These are phyloP conservation scores for Calameuta filiformis DNA, from an alignment of 2,888 invertebrate species.

Conservation along the genomic window DNA sequence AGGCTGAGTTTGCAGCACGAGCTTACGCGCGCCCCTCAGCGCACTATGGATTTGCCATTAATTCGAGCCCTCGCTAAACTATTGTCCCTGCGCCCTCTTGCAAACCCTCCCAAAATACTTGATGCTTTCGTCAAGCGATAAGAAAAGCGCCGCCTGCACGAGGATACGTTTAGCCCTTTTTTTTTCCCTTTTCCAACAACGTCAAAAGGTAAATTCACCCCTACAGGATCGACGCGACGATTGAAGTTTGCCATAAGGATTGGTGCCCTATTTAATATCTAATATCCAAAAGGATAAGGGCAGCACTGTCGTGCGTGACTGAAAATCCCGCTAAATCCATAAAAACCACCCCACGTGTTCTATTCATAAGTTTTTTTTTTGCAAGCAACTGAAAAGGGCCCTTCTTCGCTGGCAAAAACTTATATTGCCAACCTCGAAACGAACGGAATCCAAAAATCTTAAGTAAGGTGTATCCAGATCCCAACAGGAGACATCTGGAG, in stretches of 20 bases:
- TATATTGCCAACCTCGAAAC: neutral
- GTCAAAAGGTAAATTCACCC: neutral
- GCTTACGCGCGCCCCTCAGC: conserved; percentile 42
- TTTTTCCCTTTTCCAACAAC: neutral
- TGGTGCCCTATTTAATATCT: neutral
- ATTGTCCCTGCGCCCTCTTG: conserved; percentile 46
- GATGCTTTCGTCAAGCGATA: neutral
- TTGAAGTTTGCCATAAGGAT: neutral
- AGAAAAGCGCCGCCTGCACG: neutral
- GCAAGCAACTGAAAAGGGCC: neutral
- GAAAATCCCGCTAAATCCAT: neutral
- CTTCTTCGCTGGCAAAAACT: neutral
- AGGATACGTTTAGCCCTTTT: neutral
- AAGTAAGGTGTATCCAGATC: neutral
- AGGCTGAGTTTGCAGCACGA: conserved; percentile 25
- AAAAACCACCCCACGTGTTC: neutral
- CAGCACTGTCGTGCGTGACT: neutral
- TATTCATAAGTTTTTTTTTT: neutral
- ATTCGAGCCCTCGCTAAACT: conserved; percentile 51
- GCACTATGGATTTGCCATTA: conserved; percentile 63
- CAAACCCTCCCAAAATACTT: conserved; percentile 1
- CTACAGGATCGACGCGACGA: neutral
- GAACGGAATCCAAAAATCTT: neutral
- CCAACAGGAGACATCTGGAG: neutral
- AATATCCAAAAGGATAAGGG: neutral